A percentile compares a stretch with the other conserved stretches of the same genome.
These are phyloP conservation scores for Probosciger aterrimus DNA, from an alignment of 2,113 vertebrate species.

Conservation along the genomic window DNA sequence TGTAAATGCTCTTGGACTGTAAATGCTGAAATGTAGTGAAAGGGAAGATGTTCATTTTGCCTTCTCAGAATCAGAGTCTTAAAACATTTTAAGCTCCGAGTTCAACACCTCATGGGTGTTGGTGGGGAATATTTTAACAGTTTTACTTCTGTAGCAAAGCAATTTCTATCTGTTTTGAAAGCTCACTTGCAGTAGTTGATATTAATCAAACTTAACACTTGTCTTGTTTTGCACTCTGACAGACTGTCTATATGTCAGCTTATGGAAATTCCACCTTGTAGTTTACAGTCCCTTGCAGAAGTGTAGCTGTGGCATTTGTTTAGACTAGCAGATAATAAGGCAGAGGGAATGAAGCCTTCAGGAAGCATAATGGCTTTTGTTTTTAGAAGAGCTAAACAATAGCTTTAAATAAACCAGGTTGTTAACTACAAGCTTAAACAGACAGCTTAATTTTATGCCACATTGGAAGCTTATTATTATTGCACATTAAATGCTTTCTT, in stretches of 20 bases:
- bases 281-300: not conserved
- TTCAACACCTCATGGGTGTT: not conserved
- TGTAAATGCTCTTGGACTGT: not conserved
- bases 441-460: constrained; percentile 1
- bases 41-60: not conserved
- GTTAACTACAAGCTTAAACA: not conserved
- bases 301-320: constrained; percentile 25
- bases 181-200: not conserved
- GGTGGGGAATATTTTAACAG: not conserved
- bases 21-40: not conserved
- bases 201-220: constrained; percentile 13
- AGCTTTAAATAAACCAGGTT: not conserved
- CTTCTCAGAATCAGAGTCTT: not conserved
- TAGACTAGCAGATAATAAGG: not conserved
- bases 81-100: not conserved
- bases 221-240: not conserved
- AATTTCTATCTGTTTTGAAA: not conserved
- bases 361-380: not conserved
- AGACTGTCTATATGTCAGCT: not conserved
- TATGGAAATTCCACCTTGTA: not conserved
- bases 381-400: not conserved
- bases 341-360: not conserved
- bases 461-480: not conserved
- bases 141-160: not conserved
- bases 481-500: not conserved